Evolutionary conservation across 1,140 invertebrate genomes (phyloP).

Genomic region (Venturia canescens): DNA sequence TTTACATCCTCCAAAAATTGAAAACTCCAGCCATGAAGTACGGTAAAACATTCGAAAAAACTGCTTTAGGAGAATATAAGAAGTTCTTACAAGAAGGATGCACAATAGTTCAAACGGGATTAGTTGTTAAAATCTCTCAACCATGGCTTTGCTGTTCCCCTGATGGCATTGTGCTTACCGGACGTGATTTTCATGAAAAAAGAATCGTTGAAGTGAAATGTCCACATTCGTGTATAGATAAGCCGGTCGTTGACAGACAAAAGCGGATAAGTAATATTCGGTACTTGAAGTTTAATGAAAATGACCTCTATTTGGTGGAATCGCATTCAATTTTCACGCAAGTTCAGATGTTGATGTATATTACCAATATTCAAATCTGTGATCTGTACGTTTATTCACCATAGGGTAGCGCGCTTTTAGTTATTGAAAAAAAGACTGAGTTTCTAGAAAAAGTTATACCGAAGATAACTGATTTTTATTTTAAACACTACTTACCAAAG

Average conservation of each 20-base stretch:
- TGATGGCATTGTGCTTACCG: constrained; percentile 34
- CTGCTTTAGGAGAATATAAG: constrained; percentile 20
- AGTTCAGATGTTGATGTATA: neutral
- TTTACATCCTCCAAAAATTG: constrained; percentile 7
- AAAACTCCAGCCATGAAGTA: constrained; percentile 20
- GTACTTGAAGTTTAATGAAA: neutral
- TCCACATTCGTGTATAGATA: neutral
- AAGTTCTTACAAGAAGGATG: constrained; percentile 14
- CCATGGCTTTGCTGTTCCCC: constrained; percentile 47
- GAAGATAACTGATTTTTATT: constrained; percentile 9
- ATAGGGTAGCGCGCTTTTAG: neutral
- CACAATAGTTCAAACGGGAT: constrained; percentile 3
- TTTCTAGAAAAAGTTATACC: constrained; percentile 10
- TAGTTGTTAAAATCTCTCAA: constrained; percentile 32
- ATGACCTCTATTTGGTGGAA: neutral
- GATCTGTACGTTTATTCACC: neutral
- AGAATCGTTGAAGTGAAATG: constrained; percentile 44
- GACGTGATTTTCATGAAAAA: constrained; percentile 15
- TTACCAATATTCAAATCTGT: neutral
- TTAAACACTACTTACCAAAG: constrained; percentile 7
- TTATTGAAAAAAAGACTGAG: neutral
- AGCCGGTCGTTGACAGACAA: too few relatives aligned
- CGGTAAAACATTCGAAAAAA: constrained; percentile 33
- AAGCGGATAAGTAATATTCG: neutral
- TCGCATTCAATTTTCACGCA: neutral